phyloP scores from a whole-genome alignment of 2,797 vertebrate genomes.

The Helicolenus hilgendorfi region DNA sequence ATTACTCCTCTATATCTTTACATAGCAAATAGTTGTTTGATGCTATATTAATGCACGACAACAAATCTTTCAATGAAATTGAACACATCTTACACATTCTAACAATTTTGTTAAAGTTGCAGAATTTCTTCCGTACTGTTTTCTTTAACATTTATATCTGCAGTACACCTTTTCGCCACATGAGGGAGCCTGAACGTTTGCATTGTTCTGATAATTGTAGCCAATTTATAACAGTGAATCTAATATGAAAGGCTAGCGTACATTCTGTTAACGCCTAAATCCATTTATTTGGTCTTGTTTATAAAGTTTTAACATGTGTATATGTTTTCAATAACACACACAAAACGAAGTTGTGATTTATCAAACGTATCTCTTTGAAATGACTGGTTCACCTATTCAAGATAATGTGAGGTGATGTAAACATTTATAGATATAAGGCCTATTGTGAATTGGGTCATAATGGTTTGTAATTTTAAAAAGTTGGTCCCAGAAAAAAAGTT shows the following conservation, averaged over 20 bases:
- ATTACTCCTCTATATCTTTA: background rate
- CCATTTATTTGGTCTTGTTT: background rate
- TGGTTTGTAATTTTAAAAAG: background rate
- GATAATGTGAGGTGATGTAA: too few species aligned
- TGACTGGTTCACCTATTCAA: background rate
- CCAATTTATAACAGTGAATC: background rate
- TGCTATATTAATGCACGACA: background rate
- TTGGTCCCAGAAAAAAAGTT: background rate
- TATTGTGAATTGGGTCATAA: background rate
- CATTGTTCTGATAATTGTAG: background rate
- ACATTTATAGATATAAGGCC: background rate
- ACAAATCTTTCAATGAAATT: background rate
- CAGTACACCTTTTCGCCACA: background rate
- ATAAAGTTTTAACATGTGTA: background rate
- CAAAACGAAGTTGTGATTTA: background rate
- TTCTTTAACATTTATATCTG: background rate
- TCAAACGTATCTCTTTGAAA: background rate
- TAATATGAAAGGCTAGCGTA: background rate
- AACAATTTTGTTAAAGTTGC: background rate
- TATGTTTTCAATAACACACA: background rate
- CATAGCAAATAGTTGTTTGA: background rate
- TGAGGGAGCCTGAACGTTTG: background rate
- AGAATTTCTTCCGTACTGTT: too few species aligned
- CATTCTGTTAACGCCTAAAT: background rate
- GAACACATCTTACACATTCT: background rate